Evolutionary conservation across 2,888 invertebrate species (phyloP).

Genomic region (Brachyptera risi): DNA sequence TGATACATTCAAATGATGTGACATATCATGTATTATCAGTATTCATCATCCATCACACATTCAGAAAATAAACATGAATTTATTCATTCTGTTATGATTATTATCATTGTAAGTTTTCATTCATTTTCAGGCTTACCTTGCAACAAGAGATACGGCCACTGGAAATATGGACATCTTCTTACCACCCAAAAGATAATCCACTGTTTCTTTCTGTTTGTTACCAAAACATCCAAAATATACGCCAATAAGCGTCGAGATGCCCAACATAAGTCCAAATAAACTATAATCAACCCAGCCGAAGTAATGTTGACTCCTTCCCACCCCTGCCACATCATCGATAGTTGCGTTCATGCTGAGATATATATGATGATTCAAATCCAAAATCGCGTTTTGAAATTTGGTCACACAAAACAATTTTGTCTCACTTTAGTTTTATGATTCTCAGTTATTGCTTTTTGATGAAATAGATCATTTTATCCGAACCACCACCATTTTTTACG

Average conservation of each 20-base stretch:
- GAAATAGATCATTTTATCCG: no score
- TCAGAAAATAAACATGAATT: no score
- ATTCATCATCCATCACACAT: no score
- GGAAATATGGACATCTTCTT: constrained; percentile 42
- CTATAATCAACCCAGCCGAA: constrained; percentile 55
- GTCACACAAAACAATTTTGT: no score
- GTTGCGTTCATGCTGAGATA: background rate
- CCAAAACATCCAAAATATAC: constrained; percentile 28
- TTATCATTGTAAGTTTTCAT: background rate
- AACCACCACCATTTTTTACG: no score
- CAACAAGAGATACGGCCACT: constrained; percentile 46
- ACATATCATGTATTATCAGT: no score
- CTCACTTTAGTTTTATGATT: no score
- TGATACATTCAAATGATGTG: no score
- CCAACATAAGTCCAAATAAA: constrained; percentile 51
- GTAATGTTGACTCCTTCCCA: constrained; percentile 34
- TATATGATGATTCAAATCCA: no score
- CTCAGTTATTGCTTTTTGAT: no score
- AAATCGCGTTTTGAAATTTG: no score
- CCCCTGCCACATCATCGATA: background rate
- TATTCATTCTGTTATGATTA: no score
- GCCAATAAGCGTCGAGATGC: constrained; percentile 51
- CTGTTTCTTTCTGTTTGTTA: constrained; percentile 38
- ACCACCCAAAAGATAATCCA: constrained; percentile 42
- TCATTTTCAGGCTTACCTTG: constrained; percentile 38